Conservation (phyloP, 2,888 invertebrate species). For the Matsumyia berberina region DNA sequence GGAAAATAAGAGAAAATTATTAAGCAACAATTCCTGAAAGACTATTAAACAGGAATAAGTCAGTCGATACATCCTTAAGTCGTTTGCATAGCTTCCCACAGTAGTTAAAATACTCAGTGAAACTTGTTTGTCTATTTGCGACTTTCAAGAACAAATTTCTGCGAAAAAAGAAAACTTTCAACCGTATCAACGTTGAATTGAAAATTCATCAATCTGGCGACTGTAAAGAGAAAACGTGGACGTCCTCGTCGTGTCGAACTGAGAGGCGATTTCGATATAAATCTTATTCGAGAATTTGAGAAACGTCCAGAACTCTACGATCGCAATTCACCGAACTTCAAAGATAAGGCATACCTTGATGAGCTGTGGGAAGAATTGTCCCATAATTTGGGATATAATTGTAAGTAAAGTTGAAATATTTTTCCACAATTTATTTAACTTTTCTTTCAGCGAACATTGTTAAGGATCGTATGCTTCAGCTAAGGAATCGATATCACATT, state of each 20-base stretch:
- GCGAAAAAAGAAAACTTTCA: not conserved
- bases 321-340: conserved; percentile 78
- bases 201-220: conserved; percentile 63
- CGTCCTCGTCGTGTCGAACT: conserved; percentile 79
- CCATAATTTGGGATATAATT: conserved; percentile 77
- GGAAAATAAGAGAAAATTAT: conserved; percentile 23
- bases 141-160: no score
- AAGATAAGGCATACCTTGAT: conserved; percentile 78
- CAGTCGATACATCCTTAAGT: not conserved
- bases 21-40: not conserved
- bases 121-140: not conserved
- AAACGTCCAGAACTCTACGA: conserved; percentile 80
- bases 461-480: conserved; percentile 80
- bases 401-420: conserved; percentile 48
- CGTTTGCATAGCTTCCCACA: not conserved
- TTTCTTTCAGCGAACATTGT: conserved; percentile 79
- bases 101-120: not conserved
- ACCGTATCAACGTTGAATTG: not conserved
- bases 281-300: conserved; percentile 79
- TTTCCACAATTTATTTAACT: not conserved
- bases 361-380: conserved; percentile 79
- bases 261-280: conserved; percentile 78
- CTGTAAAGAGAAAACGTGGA: conserved; percentile 79
- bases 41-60: not conserved
- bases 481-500: conserved; percentile 80